A percentile compares a stretch with the other conserved stretches of the same genome.
Evolutionary conservation across 2,888 invertebrate genomes (phyloP).

Genomic region (Lordiphosa andalusiaca): DNA sequence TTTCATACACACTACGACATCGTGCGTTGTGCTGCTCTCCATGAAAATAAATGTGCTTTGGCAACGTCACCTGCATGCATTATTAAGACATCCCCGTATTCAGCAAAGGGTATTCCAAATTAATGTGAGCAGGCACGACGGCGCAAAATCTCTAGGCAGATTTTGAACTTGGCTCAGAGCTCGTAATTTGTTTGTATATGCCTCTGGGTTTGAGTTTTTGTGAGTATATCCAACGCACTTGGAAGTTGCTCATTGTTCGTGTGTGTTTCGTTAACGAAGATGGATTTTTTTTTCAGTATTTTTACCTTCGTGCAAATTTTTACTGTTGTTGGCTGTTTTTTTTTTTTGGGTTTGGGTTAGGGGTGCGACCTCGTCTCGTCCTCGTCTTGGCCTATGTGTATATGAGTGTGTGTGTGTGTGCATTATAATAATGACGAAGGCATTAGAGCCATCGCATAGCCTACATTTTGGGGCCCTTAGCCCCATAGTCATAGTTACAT

Average conservation of each 20-base stretch:
- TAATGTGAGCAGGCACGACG: slow-evolving; percentile 19
- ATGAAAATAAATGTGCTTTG: slow-evolving; percentile 8
- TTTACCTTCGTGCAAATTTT: slow-evolving; percentile 56
- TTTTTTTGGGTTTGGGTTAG: slow-evolving; percentile 36
- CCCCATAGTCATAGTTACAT: slow-evolving; percentile 22
- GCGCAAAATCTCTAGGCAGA: slow-evolving; percentile 28
- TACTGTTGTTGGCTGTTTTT: slow-evolving; percentile 39
- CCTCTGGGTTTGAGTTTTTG: slow-evolving; percentile 11
- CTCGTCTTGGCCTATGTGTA: slow-evolving; percentile 23
- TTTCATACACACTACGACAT: too few species aligned
- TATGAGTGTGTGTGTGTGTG: slow-evolving; percentile 34
- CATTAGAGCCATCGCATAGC: slow-evolving; percentile 69
- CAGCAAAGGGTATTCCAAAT: slow-evolving; percentile 14
- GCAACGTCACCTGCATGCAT: slow-evolving; percentile 29
- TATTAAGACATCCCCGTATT: slow-evolving; percentile 17
- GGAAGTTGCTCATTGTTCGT: slow-evolving; percentile 43
- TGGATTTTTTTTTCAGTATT: slow-evolving; percentile 53
- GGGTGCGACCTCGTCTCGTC: slow-evolving; percentile 52
- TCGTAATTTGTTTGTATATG: slow-evolving; percentile 30
- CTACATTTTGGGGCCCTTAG: slow-evolving; percentile 53
- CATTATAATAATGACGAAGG: slow-evolving; percentile 65
- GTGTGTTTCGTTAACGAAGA: slow-evolving; percentile 62
- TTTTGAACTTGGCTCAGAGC: slow-evolving; percentile 25
- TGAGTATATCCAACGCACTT: slow-evolving; percentile 55
- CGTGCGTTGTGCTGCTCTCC: neutral